Evolutionary conservation across 2,888 invertebrate genomes (phyloP).

Genomic region (Caenorhabditis virilis): DNA sequence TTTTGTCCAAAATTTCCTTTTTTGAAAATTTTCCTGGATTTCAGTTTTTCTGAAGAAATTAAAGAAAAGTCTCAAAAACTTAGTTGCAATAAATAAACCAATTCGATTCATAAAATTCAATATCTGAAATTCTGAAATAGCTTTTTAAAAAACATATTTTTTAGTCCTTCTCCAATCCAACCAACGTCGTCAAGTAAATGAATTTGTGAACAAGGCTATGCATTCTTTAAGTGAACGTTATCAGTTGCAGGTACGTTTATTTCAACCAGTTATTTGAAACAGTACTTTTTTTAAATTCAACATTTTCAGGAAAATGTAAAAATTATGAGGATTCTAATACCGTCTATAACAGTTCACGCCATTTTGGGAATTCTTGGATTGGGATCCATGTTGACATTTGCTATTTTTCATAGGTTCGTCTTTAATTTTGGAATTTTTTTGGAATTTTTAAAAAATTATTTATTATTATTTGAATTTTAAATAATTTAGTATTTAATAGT

Average conservation of each 20-base stretch:
- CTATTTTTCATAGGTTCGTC: constrained; percentile 31
- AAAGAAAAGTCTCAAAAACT: too few relatives aligned
- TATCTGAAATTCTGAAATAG: not conserved
- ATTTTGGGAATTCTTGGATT: constrained; percentile 43
- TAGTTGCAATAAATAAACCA: too few relatives aligned
- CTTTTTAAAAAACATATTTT: not conserved
- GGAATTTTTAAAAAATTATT: too few relatives aligned
- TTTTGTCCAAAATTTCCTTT: too few relatives aligned
- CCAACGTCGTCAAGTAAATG: constrained; percentile 41
- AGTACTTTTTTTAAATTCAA: too few relatives aligned
- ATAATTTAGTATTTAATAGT: too few relatives aligned
- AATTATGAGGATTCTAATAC: constrained; percentile 50
- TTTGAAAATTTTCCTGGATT: too few relatives aligned
- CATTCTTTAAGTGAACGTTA: constrained; percentile 51
- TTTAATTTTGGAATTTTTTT: too few relatives aligned
- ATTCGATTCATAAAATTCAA: not conserved
- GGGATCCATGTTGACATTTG: constrained; percentile 42
- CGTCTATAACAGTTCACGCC: constrained; percentile 49
- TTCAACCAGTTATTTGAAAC: not conserved
- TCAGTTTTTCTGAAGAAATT: too few relatives aligned
- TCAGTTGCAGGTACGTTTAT: constrained; percentile 43
- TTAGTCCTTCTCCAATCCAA: constrained; percentile 41
- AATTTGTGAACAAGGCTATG: constrained; percentile 55
- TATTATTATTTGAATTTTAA: too few relatives aligned
- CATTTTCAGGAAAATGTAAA: constrained; percentile 53